These are phyloP conservation scores for Diabrotica virgifera DNA, from an alignment of 1,140 invertebrate genomes.

Conservation along the genomic window DNA sequence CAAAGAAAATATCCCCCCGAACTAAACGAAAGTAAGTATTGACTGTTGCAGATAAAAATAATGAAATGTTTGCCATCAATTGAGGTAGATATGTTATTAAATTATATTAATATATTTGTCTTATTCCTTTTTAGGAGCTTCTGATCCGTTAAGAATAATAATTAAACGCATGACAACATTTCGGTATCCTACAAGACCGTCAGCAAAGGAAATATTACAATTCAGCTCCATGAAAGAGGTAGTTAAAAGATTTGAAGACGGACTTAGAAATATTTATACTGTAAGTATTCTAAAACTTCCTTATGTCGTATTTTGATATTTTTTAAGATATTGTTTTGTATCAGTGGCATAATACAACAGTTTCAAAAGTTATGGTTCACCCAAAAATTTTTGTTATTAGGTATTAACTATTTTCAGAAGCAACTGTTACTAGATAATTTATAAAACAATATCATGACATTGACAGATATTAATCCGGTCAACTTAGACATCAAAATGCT, in stretches of 20 bases:
- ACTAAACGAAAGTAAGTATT: constrained; percentile 31
- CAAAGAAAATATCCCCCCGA: constrained; percentile 31
- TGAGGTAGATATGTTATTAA: neutral
- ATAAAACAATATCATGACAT: too few relatives aligned
- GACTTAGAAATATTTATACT: too few relatives aligned
- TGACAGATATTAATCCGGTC: too few relatives aligned
- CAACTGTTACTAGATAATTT: too few relatives aligned
- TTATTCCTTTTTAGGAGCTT: constrained; percentile 19
- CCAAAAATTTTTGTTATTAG: too few relatives aligned
- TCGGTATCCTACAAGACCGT: constrained; percentile 22
- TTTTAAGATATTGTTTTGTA: too few relatives aligned
- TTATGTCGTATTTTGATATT: too few relatives aligned
- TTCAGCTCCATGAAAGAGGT: constrained; percentile 17
- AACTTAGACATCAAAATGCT: too few relatives aligned
- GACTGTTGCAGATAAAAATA: neutral
- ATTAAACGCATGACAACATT: constrained; percentile 25
- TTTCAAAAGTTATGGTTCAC: too few relatives aligned
- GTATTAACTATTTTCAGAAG: too few relatives aligned
- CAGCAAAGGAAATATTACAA: constrained; percentile 22
- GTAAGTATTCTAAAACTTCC: too few relatives aligned
- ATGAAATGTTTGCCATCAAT: neutral
- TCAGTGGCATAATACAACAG: too few relatives aligned
- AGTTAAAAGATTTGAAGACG: constrained; percentile 1
- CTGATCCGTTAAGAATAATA: constrained; percentile 14
- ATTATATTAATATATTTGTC: neutral